These are phyloP conservation scores for Caenorhabditis drosophilae DNA, from an alignment of 2,888 invertebrate species.

Conservation along the genomic window DNA sequence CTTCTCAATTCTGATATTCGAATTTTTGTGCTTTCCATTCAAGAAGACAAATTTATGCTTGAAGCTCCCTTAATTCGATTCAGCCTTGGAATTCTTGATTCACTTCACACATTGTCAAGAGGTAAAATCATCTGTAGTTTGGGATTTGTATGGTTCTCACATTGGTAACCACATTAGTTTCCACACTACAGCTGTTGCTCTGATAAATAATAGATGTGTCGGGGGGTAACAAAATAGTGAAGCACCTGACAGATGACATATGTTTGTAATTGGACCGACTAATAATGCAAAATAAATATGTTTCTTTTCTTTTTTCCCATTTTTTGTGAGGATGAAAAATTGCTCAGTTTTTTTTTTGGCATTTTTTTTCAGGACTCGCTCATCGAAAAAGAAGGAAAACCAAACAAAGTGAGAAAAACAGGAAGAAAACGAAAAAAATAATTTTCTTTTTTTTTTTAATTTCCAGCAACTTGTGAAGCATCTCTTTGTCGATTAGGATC, in stretches of 20 bases:
- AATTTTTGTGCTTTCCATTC: conserved; percentile 27
- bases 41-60: conserved; percentile 26
- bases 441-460: conserved; percentile 1
- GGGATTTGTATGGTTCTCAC: too few species aligned
- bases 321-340: too few species aligned
- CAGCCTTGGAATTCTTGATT: conserved; percentile 43
- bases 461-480: conserved; percentile 50
- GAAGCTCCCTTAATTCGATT: conserved; percentile 38
- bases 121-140: conserved; percentile 9
- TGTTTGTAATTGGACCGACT: too few species aligned
- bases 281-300: too few species aligned
- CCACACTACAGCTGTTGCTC: neutral
- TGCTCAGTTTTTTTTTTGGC: neutral
- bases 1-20: conserved; percentile 24
- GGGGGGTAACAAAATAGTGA: too few species aligned
- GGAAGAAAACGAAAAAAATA: neutral
- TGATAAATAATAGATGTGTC: neutral
- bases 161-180: too few species aligned
- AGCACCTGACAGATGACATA: too few species aligned
- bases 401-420: conserved; percentile 25
- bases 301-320: too few species aligned
- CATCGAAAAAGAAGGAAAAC: conserved; percentile 41
- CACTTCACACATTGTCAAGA: conserved; percentile 39
- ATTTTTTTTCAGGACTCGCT: conserved; percentile 22
- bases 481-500: conserved; percentile 52